phyloP scores from a whole-genome alignment of 2,888 invertebrate species.

The Seira ritae region DNA sequence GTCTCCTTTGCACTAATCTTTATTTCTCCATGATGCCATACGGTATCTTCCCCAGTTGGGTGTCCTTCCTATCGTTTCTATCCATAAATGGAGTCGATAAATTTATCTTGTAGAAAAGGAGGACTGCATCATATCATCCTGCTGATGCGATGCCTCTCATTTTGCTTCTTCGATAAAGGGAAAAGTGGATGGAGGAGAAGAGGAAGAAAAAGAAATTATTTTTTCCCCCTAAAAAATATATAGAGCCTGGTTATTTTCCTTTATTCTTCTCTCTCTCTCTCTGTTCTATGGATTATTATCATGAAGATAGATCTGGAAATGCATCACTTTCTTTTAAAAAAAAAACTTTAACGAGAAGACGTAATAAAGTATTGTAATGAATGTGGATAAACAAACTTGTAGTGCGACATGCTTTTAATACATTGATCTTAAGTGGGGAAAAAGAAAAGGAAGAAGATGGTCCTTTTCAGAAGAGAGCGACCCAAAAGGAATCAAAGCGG shows the following conservation, averaged over 20 bases:
- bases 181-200: slow-evolving; percentile 4
- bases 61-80: slow-evolving; percentile 64
- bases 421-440: slow-evolving; percentile 26
- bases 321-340: slow-evolving; percentile 47
- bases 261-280: background rate
- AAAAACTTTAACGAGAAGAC: slow-evolving; percentile 36
- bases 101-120: slow-evolving; percentile 44
- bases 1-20: slow-evolving; percentile 12
- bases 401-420: slow-evolving; percentile 17
- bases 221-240: slow-evolving; percentile 6
- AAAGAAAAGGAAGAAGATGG: slow-evolving; percentile 12
- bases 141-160: slow-evolving; percentile 5
- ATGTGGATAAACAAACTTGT: slow-evolving; percentile 21
- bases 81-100: slow-evolving; percentile 68
- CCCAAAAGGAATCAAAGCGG: slow-evolving; percentile 16
- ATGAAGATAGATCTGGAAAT: slow-evolving; percentile 42
- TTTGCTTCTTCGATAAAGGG: background rate
- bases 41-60: slow-evolving; percentile 58
- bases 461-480: slow-evolving; percentile 15
- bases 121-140: background rate
- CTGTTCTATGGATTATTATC: slow-evolving; percentile 41
- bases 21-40: slow-evolving; percentile 25
- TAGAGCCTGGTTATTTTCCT: slow-evolving; percentile 12
- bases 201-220: slow-evolving; percentile 20
- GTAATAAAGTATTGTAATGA: slow-evolving; percentile 63